These are phyloP conservation scores for Callorhinus ursinus DNA, from an alignment of 2,113 vertebrate species.

Conservation along the genomic window DNA sequence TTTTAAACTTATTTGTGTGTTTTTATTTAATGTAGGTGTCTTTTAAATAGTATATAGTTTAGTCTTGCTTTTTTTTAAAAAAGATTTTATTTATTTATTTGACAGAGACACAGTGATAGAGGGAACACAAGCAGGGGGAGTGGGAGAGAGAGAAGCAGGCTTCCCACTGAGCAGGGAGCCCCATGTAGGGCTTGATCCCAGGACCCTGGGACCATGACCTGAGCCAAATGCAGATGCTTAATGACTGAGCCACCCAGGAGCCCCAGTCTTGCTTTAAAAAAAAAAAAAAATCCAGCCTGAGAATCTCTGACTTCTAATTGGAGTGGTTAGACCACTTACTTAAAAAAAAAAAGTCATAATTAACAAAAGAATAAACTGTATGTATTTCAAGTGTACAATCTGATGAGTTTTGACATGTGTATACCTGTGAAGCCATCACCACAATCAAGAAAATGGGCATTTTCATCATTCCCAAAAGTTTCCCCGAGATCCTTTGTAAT, in stretches of 20 bases:
- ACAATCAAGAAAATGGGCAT: background rate
- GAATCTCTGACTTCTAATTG: conserved; percentile 16
- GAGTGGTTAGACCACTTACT: background rate
- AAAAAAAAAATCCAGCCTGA: background rate
- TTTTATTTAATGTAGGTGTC: background rate
- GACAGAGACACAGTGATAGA: too few species aligned
- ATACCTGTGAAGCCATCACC: background rate
- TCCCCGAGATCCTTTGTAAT: background rate
- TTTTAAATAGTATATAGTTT: background rate
- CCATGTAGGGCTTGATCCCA: too few species aligned
- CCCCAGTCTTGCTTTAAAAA: background rate
- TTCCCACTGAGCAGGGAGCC: too few species aligned
- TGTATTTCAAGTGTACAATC: background rate
- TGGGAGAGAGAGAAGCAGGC: too few species aligned
- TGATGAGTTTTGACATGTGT: background rate
- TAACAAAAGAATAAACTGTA: background rate
- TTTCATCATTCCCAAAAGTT: background rate
- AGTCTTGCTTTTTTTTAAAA: background rate
- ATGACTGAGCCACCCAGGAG: too few species aligned
- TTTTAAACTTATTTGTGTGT: background rate
- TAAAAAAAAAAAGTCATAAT: background rate
- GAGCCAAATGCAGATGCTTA: too few species aligned
- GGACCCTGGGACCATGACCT: too few species aligned
- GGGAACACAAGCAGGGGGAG: too few species aligned
- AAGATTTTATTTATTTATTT: too few species aligned